Evolutionary conservation across 2,797 vertebrate genomes (phyloP), one percentile per base, ranked within the genome.

Genomic region (Sciurus vulgaris): DNA sequence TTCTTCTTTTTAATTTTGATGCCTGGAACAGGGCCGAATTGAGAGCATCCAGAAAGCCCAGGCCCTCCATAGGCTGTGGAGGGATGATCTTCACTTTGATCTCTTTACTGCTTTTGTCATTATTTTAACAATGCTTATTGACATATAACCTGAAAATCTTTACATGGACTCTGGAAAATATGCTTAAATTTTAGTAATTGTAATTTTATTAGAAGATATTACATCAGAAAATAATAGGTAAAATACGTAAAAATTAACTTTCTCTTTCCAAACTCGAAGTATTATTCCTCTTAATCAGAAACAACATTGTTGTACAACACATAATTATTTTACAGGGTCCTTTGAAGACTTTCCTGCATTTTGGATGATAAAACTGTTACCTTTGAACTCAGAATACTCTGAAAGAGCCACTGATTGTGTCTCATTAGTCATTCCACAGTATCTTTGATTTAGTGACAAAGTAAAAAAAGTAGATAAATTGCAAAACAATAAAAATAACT

Each of bases 1-100:
- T 99, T 99, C 96, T 99, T 99, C 98, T 99, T 99, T 96, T 99
- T 99, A 97, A 99, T 99, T 97, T 99, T 99, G 97, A 99, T 99
- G 49, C 99, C 99, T 0, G 99, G 99, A 61, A 99, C 98, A 2
- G 99, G 18, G 99, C 99, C 0, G 99, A 99, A 97, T 99, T 99
- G 82, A 99, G 99, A 14, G 99, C 99, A 35, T 99, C 99, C 41
- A 99, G 97, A 98, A 99, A 99, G 11, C 99, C 99, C 5, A 99
- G 99, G 24, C 98, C 99, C 94, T 99, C 99, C 99, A 99, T 99
- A 0, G 99, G 44, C 44, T 44, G 44, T 44, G 44, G 44, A 44
- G 44, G 44, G 44, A 44, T 44, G 44, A 4, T 44, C 44, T 44
- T 44, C 44, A 44, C 4, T 44, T 44, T 7, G 7, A 44, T 44